These are phyloP conservation scores for Eumacrocentrus americanus DNA, from an alignment of 2,888 invertebrate genomes.

Conservation along the genomic window DNA sequence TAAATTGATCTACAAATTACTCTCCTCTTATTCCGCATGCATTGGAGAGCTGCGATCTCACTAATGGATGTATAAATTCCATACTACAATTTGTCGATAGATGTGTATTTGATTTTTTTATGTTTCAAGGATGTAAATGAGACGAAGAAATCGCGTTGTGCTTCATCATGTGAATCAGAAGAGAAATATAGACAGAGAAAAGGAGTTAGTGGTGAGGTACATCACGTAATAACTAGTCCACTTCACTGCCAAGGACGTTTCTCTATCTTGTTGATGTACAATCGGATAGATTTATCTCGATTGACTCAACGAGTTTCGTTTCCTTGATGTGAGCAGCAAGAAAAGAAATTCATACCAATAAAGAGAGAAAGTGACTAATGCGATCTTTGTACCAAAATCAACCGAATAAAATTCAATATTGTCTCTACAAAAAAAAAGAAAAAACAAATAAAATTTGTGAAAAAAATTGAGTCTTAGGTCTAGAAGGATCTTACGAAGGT, in stretches of 20 bases:
- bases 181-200: background rate
- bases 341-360: background rate
- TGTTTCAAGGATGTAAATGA: background rate
- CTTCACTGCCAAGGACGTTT: slow-evolving; percentile 20
- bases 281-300: background rate
- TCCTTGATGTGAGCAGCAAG: background rate
- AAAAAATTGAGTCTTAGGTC: no score
- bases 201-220: background rate
- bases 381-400: background rate
- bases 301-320: background rate
- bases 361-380: background rate
- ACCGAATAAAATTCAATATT: no score
- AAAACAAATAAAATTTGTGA: background rate
- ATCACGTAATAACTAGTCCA: slow-evolving; percentile 9
- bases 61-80: no score
- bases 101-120: background rate
- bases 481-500: slow-evolving; percentile 12
- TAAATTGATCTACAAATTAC: no score
- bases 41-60: no score
- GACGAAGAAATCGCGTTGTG: background rate
- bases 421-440: background rate
- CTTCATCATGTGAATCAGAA: background rate
- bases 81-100: no score
- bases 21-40: background rate
- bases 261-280: background rate